Evolutionary conservation across 2,797 vertebrate species (phyloP).

Genomic region (Naso thynnoides): DNA sequence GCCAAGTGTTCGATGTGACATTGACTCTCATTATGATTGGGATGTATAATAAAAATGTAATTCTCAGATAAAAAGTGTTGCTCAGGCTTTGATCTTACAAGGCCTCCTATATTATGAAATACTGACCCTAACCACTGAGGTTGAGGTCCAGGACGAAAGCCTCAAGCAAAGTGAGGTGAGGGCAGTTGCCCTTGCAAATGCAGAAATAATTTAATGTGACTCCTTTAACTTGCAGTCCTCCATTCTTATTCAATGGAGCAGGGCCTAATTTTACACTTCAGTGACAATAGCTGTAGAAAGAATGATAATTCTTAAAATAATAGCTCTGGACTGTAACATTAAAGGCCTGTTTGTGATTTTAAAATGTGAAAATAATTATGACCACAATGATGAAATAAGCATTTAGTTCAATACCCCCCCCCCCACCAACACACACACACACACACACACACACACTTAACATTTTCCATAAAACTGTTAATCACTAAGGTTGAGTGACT

Average conservation of each 20-base stretch:
- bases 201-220: not conserved
- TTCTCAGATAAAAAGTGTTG: not conserved
- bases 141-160: not conserved
- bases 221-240: not conserved
- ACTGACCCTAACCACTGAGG: not conserved
- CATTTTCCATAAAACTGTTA: conserved; percentile 19
- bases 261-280: conserved; percentile 9
- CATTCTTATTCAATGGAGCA: not conserved
- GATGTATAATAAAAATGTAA: not conserved
- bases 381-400: conserved; percentile 9
- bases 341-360: conserved; percentile 9
- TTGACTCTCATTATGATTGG: not conserved
- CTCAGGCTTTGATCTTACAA: not conserved
- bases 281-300: not conserved
- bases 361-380: conserved; percentile 48
- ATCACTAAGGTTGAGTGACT: conserved; percentile 29
- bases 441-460: no score
- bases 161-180: not conserved
- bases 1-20: not conserved
- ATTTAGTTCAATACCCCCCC: conserved; percentile 1
- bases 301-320: not conserved
- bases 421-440: no score
- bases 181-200: not conserved
- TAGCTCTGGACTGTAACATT: conserved; percentile 10
- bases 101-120: not conserved